These are phyloP conservation scores for Bellardia bayeri DNA, from an alignment of 2,888 invertebrate species.

Conservation along the genomic window DNA sequence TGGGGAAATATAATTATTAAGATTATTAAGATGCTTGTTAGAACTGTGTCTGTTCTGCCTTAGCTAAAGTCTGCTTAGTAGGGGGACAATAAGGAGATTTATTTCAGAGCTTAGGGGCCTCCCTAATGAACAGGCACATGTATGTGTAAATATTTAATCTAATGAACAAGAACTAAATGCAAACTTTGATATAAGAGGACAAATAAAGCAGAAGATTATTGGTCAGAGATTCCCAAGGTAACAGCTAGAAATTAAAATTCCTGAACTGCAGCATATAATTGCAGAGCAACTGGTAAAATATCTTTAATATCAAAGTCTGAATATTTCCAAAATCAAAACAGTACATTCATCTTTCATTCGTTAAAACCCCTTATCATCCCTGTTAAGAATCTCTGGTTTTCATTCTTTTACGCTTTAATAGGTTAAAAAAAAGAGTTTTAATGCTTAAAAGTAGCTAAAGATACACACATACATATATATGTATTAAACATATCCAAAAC, in stretches of 20 bases:
- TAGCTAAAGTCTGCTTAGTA: too few species aligned
- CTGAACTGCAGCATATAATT: too few species aligned
- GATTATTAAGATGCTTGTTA: too few species aligned
- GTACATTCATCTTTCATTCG: too few species aligned
- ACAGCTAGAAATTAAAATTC: too few species aligned
- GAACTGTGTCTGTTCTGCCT: too few species aligned
- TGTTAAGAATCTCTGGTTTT: slow-evolving; percentile 43
- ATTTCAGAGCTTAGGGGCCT: too few species aligned
- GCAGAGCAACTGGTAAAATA: too few species aligned
- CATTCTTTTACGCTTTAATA: slow-evolving; percentile 16
- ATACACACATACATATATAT: neutral
- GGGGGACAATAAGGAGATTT: too few species aligned
- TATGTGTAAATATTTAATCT: slow-evolving; percentile 34
- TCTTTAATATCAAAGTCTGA: too few species aligned
- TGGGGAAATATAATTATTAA: too few species aligned
- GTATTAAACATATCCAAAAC: neutral
- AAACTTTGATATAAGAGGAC: slow-evolving; percentile 44
- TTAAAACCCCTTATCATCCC: neutral
- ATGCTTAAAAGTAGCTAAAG: slow-evolving; percentile 39
- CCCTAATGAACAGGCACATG: neutral
- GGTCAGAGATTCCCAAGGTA: slow-evolving; percentile 40
- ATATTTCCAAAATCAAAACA: too few species aligned
- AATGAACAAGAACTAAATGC: slow-evolving; percentile 49
- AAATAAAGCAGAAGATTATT: slow-evolving; percentile 45
- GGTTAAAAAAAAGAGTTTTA: slow-evolving; percentile 15